Conservation (phyloP, 2,113 vertebrate genomes). For the Machaerirhynchus nigripectus region DNA sequence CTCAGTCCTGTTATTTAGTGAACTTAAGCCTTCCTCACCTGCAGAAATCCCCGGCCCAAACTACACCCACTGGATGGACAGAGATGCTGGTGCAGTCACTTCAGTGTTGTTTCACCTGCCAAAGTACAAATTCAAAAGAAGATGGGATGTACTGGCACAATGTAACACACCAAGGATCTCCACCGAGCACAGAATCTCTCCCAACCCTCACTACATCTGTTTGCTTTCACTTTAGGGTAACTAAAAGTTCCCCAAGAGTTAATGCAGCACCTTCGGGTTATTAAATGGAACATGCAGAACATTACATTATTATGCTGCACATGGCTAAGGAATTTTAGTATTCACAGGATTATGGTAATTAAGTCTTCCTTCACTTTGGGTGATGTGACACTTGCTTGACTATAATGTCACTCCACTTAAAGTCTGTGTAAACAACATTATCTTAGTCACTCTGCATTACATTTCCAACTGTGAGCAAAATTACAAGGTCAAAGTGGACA, state of each 20-base stretch:
- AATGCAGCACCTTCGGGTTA: conserved; percentile 54
- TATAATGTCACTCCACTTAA: conserved; percentile 88
- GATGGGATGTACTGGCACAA: background rate
- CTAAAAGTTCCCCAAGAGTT: background rate
- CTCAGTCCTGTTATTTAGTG: conserved; percentile 1
- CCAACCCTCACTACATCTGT: background rate
- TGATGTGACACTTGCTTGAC: conserved; percentile 83
- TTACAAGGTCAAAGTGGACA: conserved; percentile 83
- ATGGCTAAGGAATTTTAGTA: conserved; percentile 79
- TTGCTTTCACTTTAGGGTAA: conserved; percentile 13
- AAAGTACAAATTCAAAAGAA: background rate
- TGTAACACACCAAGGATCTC: background rate
- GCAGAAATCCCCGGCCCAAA: conserved; percentile 13
- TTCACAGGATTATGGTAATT: conserved; percentile 84
- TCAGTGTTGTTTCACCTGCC: background rate
- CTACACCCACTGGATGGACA: background rate
- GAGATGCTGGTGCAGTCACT: background rate
- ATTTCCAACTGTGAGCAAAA: conserved; percentile 80
- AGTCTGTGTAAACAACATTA: conserved; percentile 88
- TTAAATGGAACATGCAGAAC: conserved; percentile 68
- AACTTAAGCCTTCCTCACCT: background rate
- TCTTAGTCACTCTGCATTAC: conserved; percentile 79
- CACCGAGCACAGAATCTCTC: background rate
- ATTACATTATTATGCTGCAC: conserved; percentile 80
- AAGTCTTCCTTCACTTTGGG: conserved; percentile 81